Percentiles rank a stretch among this genome's conserved stretches.
These are phyloP conservation scores for Lophochroa leadbeateri DNA, from an alignment of 2,113 vertebrate species.

Conservation along the genomic window DNA sequence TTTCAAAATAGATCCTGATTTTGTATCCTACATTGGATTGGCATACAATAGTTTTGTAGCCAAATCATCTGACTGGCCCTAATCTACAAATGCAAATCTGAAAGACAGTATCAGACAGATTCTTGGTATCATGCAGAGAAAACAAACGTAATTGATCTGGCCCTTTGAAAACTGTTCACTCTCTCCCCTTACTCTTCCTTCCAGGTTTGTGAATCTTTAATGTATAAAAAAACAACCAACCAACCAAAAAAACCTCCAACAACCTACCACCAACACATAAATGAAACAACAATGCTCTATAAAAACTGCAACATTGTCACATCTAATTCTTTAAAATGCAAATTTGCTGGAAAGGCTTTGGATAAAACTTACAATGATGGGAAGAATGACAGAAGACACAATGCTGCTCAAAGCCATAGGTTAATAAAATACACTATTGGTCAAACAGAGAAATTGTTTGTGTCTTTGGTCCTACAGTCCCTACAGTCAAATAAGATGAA, in stretches of 20 bases:
- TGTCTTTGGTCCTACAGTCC: not conserved
- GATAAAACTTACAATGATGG: not conserved
- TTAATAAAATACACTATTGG: slow-evolving; percentile 9
- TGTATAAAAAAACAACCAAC: not conserved
- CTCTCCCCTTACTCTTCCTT: not conserved
- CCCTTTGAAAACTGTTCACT: not conserved
- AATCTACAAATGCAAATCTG: not conserved
- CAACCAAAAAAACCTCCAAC: not conserved
- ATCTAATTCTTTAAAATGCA: slow-evolving; percentile 7
- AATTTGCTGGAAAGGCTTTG: not conserved
- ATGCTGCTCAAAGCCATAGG: not conserved
- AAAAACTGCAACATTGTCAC: not conserved
- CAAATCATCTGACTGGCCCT: not conserved
- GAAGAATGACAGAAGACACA: slow-evolving; percentile 7
- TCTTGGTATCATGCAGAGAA: not conserved
- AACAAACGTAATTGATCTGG: not conserved
- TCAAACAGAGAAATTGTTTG: not conserved
- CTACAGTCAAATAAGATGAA: not conserved
- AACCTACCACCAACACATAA: not conserved
- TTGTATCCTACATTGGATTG: not conserved
- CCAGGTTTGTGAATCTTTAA: not conserved
- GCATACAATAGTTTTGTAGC: not conserved
- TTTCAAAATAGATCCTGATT: not conserved
- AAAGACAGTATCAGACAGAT: not conserved
- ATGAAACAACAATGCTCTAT: not conserved